Evolutionary conservation across 92 coral and sea anemone genomes (phyloP).

Genomic region (Metridium senile): DNA sequence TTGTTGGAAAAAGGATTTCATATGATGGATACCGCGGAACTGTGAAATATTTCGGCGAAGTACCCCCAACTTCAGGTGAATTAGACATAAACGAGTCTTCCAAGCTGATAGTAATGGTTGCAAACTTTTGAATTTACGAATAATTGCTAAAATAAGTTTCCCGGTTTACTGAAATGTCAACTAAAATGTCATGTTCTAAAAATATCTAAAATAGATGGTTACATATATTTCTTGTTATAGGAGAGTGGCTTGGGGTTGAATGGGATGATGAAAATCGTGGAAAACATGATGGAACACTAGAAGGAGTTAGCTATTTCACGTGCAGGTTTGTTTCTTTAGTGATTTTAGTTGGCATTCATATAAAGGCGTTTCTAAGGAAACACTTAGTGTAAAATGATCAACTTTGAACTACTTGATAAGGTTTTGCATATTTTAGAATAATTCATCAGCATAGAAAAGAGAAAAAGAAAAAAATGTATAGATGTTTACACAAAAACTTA

Average conservation of each 20-base stretch:
- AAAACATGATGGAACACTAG: constrained; percentile 87
- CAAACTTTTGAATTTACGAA: not conserved
- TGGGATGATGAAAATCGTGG: constrained; percentile 94
- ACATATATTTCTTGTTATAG: constrained; percentile 19
- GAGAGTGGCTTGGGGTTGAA: constrained; percentile 93
- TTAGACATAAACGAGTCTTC: not conserved
- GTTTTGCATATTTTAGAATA: too few species aligned
- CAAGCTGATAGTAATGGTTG: not conserved
- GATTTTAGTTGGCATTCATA: too few species aligned
- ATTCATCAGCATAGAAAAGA: too few species aligned
- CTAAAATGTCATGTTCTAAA: not conserved
- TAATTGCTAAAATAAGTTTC: too few species aligned
- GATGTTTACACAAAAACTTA: too few species aligned
- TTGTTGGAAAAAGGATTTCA: constrained; percentile 67
- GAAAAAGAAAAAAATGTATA: too few species aligned
- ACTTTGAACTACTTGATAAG: too few species aligned
- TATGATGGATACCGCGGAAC: constrained; percentile 87
- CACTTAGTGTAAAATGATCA: too few species aligned
- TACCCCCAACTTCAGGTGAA: constrained; percentile 82
- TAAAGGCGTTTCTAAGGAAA: too few species aligned
- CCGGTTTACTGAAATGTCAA: not conserved
- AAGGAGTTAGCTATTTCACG: constrained; percentile 84
- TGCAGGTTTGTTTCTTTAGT: constrained; percentile 79
- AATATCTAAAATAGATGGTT: not conserved
- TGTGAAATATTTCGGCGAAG: constrained; percentile 78